Base-by-base conservation (phyloP, 1,140 invertebrate species). In the Anagrus nilaparvatae region DNA sequence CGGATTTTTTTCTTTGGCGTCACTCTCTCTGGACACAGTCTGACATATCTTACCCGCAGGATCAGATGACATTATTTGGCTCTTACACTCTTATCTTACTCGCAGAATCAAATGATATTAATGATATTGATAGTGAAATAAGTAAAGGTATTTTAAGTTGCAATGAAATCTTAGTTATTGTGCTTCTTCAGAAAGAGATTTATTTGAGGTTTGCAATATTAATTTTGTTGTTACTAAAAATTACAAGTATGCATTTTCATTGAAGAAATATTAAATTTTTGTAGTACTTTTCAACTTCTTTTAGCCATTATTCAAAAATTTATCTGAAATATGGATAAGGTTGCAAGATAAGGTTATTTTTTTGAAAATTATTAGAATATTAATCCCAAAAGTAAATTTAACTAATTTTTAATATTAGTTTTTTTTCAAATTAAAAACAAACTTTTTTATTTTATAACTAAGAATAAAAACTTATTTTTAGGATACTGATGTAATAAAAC, bases 171-270 rank as follows among this genome's bases (percentile, higher is more conserved):
- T 49, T 81, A 5, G 61, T 73, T n/a, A n/a, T n/a, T 0, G 64
- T 73, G 20, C 70, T 69, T 49, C 69, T 78, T 8, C 78, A 82
- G 47, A 73, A 76, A 48, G 79, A 82, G 55, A 60, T 78, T 37
- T 70, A 68, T 29, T 53, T 71, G 2, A 70, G 71, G 71, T 71
- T 39, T 3, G 1, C n/a, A n/a, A n/a, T 38, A n/a, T 18, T 8
- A 8, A 17, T 30, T 30, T 30, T 8, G 5, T 14, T 13, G n/a
- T n/a, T n/a, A 2, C 54, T 57, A 25, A 67, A 73, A 59, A 72
- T 81, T 24, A n/a, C 81, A 77, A 56, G 78, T 81, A 60, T 72
- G 74, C 71, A 31, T 37, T 12, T 9, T 32, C n/a, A 27, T 5
- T 16, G 18, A 19, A 40, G 3, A 30, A 3, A 18, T 21, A 14